phyloP scores from a whole-genome alignment of 1,140 invertebrate genomes.

The Lethocerus indicus region DNA sequence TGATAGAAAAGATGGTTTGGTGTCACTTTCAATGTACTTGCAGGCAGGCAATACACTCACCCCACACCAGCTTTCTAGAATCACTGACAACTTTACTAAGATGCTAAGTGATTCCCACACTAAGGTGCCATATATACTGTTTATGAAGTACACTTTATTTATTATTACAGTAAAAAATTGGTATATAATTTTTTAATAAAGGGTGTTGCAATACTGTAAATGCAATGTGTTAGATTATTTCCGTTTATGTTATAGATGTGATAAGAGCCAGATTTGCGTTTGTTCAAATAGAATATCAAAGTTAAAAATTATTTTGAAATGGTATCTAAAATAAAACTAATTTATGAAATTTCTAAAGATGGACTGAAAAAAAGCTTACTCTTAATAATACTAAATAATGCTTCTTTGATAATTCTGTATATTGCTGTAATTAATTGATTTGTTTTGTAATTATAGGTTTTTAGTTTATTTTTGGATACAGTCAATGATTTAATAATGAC shows the following conservation, averaged over 20 bases:
- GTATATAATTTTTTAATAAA: background rate
- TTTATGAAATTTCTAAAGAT: background rate
- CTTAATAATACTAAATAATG: too few relatives aligned
- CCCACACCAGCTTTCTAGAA: conserved; percentile 50
- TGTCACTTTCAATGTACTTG: conserved; percentile 60
- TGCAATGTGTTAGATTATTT: too few relatives aligned
- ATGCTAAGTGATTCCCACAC: conserved; percentile 97
- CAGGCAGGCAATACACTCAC: conserved; percentile 48
- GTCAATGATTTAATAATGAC: conserved; percentile 71
- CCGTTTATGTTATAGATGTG: too few relatives aligned
- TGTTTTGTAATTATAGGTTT: conserved; percentile 36
- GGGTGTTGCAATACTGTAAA: too few relatives aligned
- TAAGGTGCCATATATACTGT: conserved; percentile 35
- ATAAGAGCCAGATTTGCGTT: too few relatives aligned
- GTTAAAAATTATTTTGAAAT: background rate
- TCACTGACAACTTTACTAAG: conserved; percentile 83
- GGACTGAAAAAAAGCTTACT: background rate
- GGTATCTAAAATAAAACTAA: background rate
- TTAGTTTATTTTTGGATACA: conserved; percentile 82
- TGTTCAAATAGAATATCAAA: too few relatives aligned
- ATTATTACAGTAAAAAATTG: background rate
- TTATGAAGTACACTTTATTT: conserved; percentile 3
- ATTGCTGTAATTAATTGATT: background rate
- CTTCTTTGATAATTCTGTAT: too few relatives aligned
- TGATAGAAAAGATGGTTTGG: conserved; percentile 80